Evolutionary conservation across 2,888 invertebrate species (phyloP).

Genomic region (Stomorhina lunata): DNA sequence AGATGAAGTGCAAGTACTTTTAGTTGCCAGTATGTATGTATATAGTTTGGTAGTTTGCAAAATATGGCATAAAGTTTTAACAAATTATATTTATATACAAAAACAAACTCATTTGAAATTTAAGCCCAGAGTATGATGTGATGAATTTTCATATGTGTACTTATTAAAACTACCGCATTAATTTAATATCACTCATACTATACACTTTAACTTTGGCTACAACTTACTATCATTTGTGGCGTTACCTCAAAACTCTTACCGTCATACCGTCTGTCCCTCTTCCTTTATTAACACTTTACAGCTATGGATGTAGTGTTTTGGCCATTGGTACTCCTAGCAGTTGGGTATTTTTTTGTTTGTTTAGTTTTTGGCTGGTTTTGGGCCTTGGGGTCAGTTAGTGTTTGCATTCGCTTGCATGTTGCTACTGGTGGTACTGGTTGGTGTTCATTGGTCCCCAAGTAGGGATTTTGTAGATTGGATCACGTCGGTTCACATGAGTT

Average conservation of each 20-base stretch:
- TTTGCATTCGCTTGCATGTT: slow-evolving; percentile 38
- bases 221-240: slow-evolving; percentile 5
- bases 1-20: slow-evolving; percentile 23
- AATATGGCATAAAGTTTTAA: slow-evolving; percentile 52
- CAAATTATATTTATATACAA: slow-evolving; percentile 50
- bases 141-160: slow-evolving; percentile 51
- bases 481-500: slow-evolving; percentile 68
- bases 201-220: slow-evolving; percentile 27
- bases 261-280: neutral
- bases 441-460: slow-evolving; percentile 67
- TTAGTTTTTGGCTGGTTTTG: slow-evolving; percentile 24
- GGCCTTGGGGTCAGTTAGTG: slow-evolving; percentile 58
- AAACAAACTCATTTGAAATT: slow-evolving; percentile 47
- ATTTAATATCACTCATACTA: slow-evolving; percentile 62
- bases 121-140: slow-evolving; percentile 42
- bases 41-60: slow-evolving; percentile 32
- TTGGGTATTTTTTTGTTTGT: neutral
- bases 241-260: neutral
- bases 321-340: neutral
- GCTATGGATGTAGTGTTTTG: neutral
- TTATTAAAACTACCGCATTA: slow-evolving; percentile 64
- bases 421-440: too few relatives aligned
- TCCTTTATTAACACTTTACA: slow-evolving; percentile 38
- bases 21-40: neutral
- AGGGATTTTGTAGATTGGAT: slow-evolving; percentile 69